Evolutionary conservation across 2,113 vertebrate species (phyloP).

Genomic region (Furnarius figulus): DNA sequence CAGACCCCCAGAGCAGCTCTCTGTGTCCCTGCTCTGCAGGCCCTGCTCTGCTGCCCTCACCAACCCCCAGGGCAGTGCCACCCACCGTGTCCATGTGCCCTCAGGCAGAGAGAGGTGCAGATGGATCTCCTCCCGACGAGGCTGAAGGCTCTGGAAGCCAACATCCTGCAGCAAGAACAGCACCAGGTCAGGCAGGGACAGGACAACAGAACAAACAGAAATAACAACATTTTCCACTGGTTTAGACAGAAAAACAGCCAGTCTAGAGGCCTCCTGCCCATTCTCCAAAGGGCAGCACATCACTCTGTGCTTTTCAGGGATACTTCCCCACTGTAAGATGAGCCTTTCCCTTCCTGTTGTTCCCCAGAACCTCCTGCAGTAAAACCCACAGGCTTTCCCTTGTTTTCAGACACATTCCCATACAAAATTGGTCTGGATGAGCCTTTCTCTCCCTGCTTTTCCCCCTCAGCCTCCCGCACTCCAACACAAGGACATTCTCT

Average conservation of each 20-base stretch:
- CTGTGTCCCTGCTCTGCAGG: background rate
- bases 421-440: rapidly evolving
- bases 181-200: background rate
- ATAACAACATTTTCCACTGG: rapidly evolving
- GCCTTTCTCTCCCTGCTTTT: background rate
- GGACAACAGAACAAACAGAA: background rate
- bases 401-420: background rate
- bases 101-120: slow-evolving; percentile 85
- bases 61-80: background rate
- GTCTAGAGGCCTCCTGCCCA: background rate
- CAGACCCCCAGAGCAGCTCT: background rate
- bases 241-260: rapidly evolving
- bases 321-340: too few relatives aligned
- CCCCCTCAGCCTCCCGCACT: rapidly evolving
- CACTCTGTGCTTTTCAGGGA: background rate
- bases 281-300: background rate
- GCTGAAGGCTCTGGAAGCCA: slow-evolving; percentile 84
- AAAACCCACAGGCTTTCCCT: background rate
- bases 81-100: slow-evolving; percentile 85
- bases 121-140: slow-evolving; percentile 87
- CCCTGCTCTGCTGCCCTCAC: background rate
- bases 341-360: too few relatives aligned
- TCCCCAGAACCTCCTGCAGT: rapidly evolving
- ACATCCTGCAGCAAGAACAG: slow-evolving; percentile 80
- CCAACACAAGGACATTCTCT: too few relatives aligned